phyloP scores from a whole-genome alignment of 2,888 invertebrate species.

The Sminthurides aquaticus region DNA sequence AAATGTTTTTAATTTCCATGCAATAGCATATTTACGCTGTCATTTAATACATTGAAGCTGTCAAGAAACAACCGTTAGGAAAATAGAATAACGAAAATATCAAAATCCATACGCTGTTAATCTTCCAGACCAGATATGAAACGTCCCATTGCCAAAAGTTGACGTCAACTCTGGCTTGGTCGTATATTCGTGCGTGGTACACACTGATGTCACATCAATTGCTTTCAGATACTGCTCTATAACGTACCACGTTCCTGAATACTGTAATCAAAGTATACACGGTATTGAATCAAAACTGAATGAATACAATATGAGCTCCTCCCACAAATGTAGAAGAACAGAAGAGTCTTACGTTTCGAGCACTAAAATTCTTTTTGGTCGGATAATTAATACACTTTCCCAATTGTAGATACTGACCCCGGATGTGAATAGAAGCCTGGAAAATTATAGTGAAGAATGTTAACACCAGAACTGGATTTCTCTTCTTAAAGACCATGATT shows the following conservation, averaged over 20 bases:
- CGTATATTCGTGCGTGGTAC: background rate
- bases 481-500: no score
- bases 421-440: background rate
- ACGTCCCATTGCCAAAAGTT: conserved; percentile 1
- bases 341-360: background rate
- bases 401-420: background rate
- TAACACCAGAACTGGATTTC: background rate
- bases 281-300: background rate
- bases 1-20: no score
- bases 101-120: conserved; percentile 10
- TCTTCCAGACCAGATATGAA: background rate
- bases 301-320: no score
- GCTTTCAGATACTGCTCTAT: conserved; percentile 8
- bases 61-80: no score
- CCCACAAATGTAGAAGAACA: no score
- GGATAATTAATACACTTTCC: conserved; percentile 4
- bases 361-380: background rate
- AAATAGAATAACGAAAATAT: no score
- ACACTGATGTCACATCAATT: background rate
- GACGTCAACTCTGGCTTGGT: background rate
- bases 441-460: background rate
- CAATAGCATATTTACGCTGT: no score
- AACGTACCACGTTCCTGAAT: conserved; percentile 6
- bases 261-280: background rate
- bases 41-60: no score